These are phyloP conservation scores for Pelmatolapia mariae DNA, from an alignment of 2,113 vertebrate genomes.

Conservation along the genomic window DNA sequence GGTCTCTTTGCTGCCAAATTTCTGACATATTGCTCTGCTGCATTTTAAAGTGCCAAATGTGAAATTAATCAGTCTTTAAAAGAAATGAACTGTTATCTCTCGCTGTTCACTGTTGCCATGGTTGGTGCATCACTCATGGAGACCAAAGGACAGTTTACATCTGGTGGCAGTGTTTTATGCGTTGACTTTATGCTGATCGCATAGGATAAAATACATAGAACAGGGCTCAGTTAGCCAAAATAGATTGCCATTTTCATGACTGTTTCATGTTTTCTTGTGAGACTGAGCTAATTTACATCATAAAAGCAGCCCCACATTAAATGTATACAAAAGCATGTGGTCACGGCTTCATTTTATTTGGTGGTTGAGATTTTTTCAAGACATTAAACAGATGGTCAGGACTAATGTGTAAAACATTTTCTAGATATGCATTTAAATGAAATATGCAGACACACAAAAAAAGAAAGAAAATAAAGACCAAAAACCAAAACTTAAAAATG, in stretches of 20 bases:
- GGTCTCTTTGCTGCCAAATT: not conserved
- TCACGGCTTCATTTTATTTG: not conserved
- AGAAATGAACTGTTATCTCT: not conserved
- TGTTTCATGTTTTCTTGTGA: not conserved
- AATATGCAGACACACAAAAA: not conserved
- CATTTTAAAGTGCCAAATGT: not conserved
- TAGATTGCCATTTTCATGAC: not conserved
- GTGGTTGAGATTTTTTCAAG: not conserved
- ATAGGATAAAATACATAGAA: not conserved
- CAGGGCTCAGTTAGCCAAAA: not conserved
- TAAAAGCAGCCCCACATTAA: not conserved
- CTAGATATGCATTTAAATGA: not conserved
- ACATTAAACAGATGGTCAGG: not conserved
- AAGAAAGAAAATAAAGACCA: not conserved
- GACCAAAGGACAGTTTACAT: not conserved
- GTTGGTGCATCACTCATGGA: not conserved
- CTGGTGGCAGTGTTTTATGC: not conserved
- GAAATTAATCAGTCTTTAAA: not conserved
- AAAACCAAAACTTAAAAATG: not conserved
- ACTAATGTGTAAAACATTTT: not conserved
- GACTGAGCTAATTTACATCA: not conserved
- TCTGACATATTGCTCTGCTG: not conserved
- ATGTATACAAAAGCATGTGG: not conserved
- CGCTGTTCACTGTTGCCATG: not conserved
- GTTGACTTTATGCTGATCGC: not conserved